A percentile compares a stretch with the other conserved stretches of the same genome.
Conservation (phyloP, 1,140 invertebrate genomes). For the Neotoxoptera formosana region DNA sequence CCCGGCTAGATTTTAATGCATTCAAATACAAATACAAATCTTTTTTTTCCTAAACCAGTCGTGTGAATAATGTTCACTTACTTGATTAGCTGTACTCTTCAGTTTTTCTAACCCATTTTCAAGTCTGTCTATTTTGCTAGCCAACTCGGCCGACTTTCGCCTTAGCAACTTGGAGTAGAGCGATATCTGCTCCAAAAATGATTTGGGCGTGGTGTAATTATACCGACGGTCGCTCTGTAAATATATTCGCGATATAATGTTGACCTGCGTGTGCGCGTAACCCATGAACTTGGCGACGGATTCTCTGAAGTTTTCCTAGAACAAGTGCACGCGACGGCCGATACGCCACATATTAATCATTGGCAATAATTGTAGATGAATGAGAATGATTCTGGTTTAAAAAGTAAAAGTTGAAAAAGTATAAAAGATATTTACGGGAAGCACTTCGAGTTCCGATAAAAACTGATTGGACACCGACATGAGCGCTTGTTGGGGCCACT, state of each 20-base stretch:
- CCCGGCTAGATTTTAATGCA: rapidly evolving
- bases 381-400: not conserved
- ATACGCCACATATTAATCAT: not conserved
- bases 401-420: not conserved
- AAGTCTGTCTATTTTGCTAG: slow-evolving; percentile 82
- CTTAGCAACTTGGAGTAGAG: slow-evolving; percentile 87
- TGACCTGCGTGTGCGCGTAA: slow-evolving; percentile 92
- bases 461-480: slow-evolving; percentile 91
- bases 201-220: slow-evolving; percentile 97
- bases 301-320: slow-evolving; percentile 72
- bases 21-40: not conserved
- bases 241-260: slow-evolving; percentile 85
- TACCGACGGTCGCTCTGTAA: slow-evolving; percentile 89
- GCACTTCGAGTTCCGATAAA: slow-evolving; percentile 79
- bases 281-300: slow-evolving; percentile 92
- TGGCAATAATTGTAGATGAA: not conserved
- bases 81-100: slow-evolving; percentile 82
- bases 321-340: not conserved
- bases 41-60: not conserved
- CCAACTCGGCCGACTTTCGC: slow-evolving; percentile 82
- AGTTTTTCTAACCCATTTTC: slow-evolving; percentile 95
- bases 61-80: slow-evolving; percentile 59
- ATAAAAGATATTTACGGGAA: slow-evolving; percentile 71
- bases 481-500: slow-evolving; percentile 97
- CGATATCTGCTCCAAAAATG: slow-evolving; percentile 94